phyloP scores from a whole-genome alignment of 2,113 vertebrate species.

The Halichoeres trimaculatus region DNA sequence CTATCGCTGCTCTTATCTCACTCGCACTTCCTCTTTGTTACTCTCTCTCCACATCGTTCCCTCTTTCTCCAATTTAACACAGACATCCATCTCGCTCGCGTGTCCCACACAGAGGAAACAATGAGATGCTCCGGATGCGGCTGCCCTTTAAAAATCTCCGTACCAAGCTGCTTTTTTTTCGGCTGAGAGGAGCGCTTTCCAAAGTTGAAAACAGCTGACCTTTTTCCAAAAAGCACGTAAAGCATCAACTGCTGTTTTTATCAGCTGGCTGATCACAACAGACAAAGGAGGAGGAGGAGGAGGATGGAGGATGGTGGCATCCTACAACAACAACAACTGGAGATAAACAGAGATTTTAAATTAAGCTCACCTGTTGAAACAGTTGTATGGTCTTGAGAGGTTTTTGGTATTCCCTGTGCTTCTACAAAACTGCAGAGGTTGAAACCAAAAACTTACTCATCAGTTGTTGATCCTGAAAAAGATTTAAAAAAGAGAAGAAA shows the following conservation, averaged over 20 bases:
- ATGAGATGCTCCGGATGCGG: conserved; percentile 30
- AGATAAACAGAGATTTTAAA: not conserved
- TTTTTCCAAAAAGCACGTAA: conserved; percentile 45
- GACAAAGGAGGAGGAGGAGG: not conserved
- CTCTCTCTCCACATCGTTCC: not conserved
- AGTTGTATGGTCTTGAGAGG: not conserved
- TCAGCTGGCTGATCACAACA: conserved; percentile 27
- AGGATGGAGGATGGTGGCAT: not conserved
- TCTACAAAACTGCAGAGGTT: not conserved
- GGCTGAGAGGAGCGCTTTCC: conserved; percentile 46
- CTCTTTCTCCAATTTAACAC: conserved; percentile 10
- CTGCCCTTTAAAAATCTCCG: conserved; percentile 58
- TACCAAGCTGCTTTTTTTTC: conserved; percentile 45
- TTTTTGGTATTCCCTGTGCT: not conserved
- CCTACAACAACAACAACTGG: not conserved
- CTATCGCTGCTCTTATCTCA: conserved; percentile 19
- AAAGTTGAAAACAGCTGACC: conserved; percentile 53
- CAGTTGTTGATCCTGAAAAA: too few relatives aligned
- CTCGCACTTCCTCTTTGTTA: conserved; percentile 12
- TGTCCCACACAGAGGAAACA: conserved; percentile 28
- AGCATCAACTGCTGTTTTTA: conserved; percentile 51
- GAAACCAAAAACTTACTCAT: too few relatives aligned
- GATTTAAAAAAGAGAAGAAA: too few relatives aligned
- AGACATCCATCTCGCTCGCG: conserved; percentile 27
- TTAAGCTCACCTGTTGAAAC: not conserved